Percentiles rank a stretch among this genome's conserved stretches.
These are phyloP conservation scores for Drosophila watanabei DNA, from an alignment of 1,140 invertebrate species.

Conservation along the genomic window DNA sequence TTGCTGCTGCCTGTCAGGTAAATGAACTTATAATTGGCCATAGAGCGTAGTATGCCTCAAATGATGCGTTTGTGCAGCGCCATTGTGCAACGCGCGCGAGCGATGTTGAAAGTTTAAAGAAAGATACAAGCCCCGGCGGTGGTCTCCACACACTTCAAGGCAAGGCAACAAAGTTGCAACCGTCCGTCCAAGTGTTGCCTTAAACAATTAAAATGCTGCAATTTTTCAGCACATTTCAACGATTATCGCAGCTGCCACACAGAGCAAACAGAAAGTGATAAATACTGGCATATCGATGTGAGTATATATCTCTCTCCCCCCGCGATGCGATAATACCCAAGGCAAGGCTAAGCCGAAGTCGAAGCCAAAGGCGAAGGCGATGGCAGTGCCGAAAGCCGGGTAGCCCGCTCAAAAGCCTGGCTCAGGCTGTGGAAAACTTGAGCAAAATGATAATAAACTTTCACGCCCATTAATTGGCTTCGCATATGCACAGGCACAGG, in stretches of 20 bases:
- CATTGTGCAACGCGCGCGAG: slow-evolving; percentile 36
- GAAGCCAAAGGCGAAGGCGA: slow-evolving; percentile 7
- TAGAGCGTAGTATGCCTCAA: slow-evolving; percentile 48
- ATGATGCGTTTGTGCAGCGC: slow-evolving; percentile 51
- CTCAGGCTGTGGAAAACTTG: slow-evolving; percentile 39
- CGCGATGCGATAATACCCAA: slow-evolving; percentile 29
- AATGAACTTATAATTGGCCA: slow-evolving; percentile 83
- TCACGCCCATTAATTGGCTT: slow-evolving; percentile 83
- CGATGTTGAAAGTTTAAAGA: slow-evolving; percentile 26
- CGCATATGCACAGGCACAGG: slow-evolving; percentile 40
- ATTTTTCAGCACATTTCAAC: slow-evolving; percentile 72
- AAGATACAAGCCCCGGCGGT: slow-evolving; percentile 2
- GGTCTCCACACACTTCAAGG: slow-evolving; percentile 10
- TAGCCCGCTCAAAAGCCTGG: slow-evolving; percentile 29
- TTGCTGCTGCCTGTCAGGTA: slow-evolving; percentile 60
- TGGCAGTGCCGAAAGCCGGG: slow-evolving; percentile 29
- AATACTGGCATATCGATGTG: slow-evolving; percentile 56
- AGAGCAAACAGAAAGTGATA: slow-evolving; percentile 69
- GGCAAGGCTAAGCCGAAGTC: slow-evolving; percentile 1
- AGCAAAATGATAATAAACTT: slow-evolving; percentile 80
- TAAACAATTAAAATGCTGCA: slow-evolving; percentile 71
- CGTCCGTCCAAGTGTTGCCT: slow-evolving; percentile 11
- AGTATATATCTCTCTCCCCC: slow-evolving; percentile 14
- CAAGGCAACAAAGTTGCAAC: slow-evolving; percentile 32
- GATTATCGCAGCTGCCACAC: slow-evolving; percentile 69